A percentile compares a stretch with the other conserved stretches of the same genome.
These are phyloP conservation scores for Hypanus sabinus DNA, from an alignment of 2,113 vertebrate species.

Conservation along the genomic window DNA sequence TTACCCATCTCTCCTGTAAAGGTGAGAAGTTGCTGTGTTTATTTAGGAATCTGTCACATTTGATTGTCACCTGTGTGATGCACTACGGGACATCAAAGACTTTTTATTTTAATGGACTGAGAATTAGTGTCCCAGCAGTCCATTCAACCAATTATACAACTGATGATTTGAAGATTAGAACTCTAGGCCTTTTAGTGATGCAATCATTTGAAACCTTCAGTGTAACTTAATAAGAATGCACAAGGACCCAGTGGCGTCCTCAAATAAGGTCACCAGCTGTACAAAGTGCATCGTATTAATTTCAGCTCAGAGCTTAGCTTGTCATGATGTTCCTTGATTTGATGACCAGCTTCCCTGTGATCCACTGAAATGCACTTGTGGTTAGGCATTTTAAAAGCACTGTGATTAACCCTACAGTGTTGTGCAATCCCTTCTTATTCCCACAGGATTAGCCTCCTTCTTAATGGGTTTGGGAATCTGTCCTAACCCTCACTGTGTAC, in stretches of 20 bases:
- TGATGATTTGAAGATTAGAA: conserved; percentile 36
- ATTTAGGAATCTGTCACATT: conserved; percentile 12
- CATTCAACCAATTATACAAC: neutral
- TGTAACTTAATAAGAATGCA: conserved; percentile 16
- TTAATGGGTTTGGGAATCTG: conserved; percentile 10
- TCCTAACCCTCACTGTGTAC: neutral
- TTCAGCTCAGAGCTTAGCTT: conserved; percentile 35
- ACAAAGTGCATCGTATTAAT: conserved; percentile 33
- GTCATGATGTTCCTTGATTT: conserved; percentile 30
- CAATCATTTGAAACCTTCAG: conserved; percentile 3
- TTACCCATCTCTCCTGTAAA: neutral
- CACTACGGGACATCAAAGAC: conserved; percentile 17
- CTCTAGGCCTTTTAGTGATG: neutral
- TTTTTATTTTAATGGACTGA: conserved; percentile 33
- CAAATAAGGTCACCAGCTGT: conserved; percentile 21
- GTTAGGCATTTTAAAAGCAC: neutral
- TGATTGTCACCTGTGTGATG: conserved; percentile 32
- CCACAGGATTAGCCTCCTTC: neutral
- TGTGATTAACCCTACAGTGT: neutral
- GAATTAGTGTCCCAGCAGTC: conserved; percentile 34
- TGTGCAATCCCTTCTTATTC: neutral
- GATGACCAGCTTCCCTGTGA: neutral
- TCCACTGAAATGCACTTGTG: neutral
- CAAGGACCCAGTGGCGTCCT: conserved; percentile 5
- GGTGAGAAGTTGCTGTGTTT: neutral